These are phyloP conservation scores for Trididemnum clinides DNA, from an alignment of 23 tunicate genomes.

Conservation along the genomic window DNA sequence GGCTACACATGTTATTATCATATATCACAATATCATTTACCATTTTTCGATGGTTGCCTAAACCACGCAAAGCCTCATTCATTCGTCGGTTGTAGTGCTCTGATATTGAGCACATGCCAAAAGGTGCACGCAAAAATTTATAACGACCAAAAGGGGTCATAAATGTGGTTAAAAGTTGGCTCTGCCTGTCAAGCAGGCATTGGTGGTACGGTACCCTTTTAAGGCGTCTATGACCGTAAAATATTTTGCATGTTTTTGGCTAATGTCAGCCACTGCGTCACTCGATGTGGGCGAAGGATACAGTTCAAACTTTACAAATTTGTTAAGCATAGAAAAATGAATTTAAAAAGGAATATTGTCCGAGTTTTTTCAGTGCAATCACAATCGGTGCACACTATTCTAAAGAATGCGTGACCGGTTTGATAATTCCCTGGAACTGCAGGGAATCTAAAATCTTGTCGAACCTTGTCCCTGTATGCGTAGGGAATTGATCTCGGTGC, in stretches of 20 bases:
- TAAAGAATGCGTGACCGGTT: not conserved
- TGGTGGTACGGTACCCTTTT: not conserved
- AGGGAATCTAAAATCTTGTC: not conserved
- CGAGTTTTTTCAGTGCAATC: not conserved
- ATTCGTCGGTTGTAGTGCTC: not conserved
- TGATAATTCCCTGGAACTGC: not conserved
- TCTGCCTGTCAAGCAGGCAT: not conserved
- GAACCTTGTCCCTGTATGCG: not conserved
- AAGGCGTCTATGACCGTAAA: not conserved
- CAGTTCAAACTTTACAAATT: not conserved
- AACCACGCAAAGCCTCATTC: not conserved
- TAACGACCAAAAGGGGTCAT: too few species aligned
- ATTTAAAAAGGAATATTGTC: not conserved
- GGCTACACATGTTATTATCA: not conserved
- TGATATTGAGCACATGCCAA: slow-evolving; percentile 3
- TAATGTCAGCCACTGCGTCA: not conserved
- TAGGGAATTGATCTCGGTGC: not conserved
- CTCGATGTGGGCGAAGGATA: not conserved
- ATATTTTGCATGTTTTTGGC: not conserved
- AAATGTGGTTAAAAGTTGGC: slow-evolving; percentile 1
- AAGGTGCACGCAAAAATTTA: slow-evolving; percentile 1
- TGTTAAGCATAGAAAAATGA: not conserved
- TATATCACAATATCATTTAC: not conserved
- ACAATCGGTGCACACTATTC: not conserved
- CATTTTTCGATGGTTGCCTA: slow-evolving; percentile 4